Base-by-base conservation (phyloP, 2,888 invertebrate genomes). In the Lasioglossum marginatum region DNA sequence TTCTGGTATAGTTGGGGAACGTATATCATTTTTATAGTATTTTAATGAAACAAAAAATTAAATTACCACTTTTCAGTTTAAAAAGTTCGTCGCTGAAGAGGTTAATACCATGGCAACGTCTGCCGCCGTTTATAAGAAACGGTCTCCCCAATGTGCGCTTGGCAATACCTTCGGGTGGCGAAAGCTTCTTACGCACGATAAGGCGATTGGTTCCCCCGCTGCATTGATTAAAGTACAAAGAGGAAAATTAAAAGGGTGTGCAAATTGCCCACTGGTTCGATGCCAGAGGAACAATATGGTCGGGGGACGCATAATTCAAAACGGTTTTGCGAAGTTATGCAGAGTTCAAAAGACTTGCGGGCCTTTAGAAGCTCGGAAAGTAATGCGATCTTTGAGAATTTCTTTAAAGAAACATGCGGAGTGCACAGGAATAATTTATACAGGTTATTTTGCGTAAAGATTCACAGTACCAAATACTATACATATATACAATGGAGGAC, bases 211-310 rank as follows among this genome's bases (percentile, higher is more conserved):
- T 85, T 78, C 34, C 45, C 60, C 71, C 23, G 52, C 66, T 37
- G 79, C 73, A 74, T 81, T 83, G 74, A 91, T 90, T 90, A 91
- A 87, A 85, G 63, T 70, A 73, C 85, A 82, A 81, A 82, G 77
- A 71, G 75, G 86, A 66, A 79, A 85, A 87, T 89, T 85, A 87
- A 82, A 63, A 63, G 66, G 76, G 79, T 27, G 81, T 79, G 82
- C 23, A 48, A 52, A 66, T 37, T 52, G n/a, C 3, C 10, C 27
- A 57, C 1, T 40, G 37, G 27, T 63, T 73, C 43, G 75, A 75
- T 60, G 45, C 43, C 75, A 57, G 57, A 68, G 71, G 63, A 48
- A 27, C 76, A 68, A 77, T n/a, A 19, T 23, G 23, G 43, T 4
- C 40, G 19, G 23, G 16, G 52, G 12, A 68, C 34, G 73, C 52